phyloP scores from a whole-genome alignment of 1,140 invertebrate genomes.

The Popillia japonica region DNA sequence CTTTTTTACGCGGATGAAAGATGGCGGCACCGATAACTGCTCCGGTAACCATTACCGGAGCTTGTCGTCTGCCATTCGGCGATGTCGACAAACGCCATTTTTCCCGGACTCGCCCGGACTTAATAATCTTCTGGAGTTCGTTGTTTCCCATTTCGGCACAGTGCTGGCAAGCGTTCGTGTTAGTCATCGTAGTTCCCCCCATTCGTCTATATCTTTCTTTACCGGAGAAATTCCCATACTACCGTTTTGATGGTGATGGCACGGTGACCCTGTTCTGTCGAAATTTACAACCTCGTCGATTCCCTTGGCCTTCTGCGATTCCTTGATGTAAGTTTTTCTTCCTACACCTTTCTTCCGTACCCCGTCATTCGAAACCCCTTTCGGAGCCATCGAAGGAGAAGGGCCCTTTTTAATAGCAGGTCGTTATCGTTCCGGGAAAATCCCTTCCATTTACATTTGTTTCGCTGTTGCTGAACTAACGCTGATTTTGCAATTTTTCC shows the following conservation, averaged over 20 bases:
- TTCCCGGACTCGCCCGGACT: constrained; percentile 26
- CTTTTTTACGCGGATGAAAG: constrained; percentile 50
- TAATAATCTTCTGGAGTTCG: constrained; percentile 39
- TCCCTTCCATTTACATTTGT: constrained; percentile 29
- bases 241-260: not conserved
- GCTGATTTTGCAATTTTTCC: constrained; percentile 23
- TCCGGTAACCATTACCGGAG: constrained; percentile 48
- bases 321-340: not conserved
- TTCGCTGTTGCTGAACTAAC: not conserved
- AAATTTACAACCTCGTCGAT: constrained; percentile 32
- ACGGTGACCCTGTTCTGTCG: constrained; percentile 22
- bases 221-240: not conserved
- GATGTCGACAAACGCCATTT: not conserved
- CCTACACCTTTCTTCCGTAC: not conserved
- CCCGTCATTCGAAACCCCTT: not conserved
- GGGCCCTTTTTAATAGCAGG: constrained; percentile 6
- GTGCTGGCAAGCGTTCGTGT: not conserved
- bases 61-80: constrained; percentile 33
- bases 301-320: not conserved
- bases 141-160: not conserved
- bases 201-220: not conserved
- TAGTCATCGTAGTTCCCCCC: too few relatives aligned
- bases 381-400: not conserved
- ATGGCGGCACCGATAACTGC: constrained; percentile 49
- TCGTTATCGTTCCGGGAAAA: constrained; percentile 22